Evolutionary conservation across 2,888 invertebrate genomes (phyloP).

Genomic region (Leucania comma): DNA sequence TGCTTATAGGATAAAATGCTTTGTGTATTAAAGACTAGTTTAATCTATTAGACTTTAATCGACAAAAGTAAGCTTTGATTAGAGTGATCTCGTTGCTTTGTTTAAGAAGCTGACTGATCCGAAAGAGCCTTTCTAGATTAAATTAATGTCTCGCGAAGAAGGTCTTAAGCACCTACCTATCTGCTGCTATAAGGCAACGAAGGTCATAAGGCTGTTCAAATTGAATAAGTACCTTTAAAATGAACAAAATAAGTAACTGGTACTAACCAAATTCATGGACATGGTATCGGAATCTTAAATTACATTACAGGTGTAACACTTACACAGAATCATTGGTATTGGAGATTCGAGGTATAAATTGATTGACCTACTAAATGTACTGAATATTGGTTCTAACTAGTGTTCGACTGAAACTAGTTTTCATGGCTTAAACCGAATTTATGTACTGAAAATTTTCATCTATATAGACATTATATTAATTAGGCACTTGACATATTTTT

Average conservation of each 20-base stretch:
- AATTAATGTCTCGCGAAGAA: not conserved
- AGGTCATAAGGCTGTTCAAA: not conserved
- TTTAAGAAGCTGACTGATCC: not conserved
- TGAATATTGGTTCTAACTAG: not conserved
- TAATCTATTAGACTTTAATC: constrained; percentile 2
- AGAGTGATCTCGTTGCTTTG: constrained; percentile 15
- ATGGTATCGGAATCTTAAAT: not conserved
- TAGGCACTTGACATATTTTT: too few relatives aligned
- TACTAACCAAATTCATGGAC: too few relatives aligned
- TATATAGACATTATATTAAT: too few relatives aligned
- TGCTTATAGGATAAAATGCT: not conserved
- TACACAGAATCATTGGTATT: not conserved
- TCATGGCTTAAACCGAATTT: too few relatives aligned
- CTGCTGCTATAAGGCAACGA: not conserved
- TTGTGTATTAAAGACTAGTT: not conserved
- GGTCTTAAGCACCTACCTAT: not conserved
- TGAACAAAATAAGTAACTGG: not conserved
- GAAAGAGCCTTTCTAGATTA: not conserved
- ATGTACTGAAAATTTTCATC: too few relatives aligned
- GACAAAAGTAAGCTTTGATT: constrained; percentile 10
- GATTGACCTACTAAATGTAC: not conserved
- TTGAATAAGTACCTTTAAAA: not conserved
- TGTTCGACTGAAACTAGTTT: too few relatives aligned
- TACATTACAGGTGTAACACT: not conserved
- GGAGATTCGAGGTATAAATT: not conserved